These are phyloP conservation scores for Pelobates cultripes DNA, from an alignment of 2,797 vertebrate species.

Conservation along the genomic window DNA sequence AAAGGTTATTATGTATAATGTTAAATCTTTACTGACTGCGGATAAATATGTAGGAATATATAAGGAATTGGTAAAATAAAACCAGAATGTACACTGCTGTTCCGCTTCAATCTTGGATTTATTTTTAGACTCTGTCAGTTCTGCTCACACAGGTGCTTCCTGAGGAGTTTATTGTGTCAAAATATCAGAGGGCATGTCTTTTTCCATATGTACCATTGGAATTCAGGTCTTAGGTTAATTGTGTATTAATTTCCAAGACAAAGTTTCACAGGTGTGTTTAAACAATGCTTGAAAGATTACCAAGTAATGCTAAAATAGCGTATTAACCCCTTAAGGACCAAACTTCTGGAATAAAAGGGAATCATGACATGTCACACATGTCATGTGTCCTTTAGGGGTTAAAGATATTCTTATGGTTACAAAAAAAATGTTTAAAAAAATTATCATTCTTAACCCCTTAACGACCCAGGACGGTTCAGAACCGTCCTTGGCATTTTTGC, in stretches of 20 bases:
- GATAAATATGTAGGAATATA: background rate
- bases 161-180: slow-evolving; percentile 16
- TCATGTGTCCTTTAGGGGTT: too few relatives aligned
- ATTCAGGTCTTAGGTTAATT: slow-evolving; percentile 26
- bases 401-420: too few relatives aligned
- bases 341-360: too few relatives aligned
- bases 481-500: too few relatives aligned
- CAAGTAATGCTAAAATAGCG: slow-evolving; percentile 48
- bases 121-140: background rate
- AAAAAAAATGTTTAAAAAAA: too few relatives aligned
- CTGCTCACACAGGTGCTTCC: slow-evolving; percentile 19
- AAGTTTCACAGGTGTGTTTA: slow-evolving; percentile 27
- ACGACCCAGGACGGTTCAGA: too few relatives aligned
- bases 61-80: background rate
- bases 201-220: slow-evolving; percentile 24
- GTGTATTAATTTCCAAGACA: slow-evolving; percentile 1
- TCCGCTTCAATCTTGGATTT: background rate
- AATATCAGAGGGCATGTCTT: background rate
- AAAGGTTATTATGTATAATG: too few relatives aligned
- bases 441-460: too few relatives aligned
- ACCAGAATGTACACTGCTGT: background rate
- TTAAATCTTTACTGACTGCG: background rate
- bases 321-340: too few relatives aligned
- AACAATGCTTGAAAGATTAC: slow-evolving; percentile 49
- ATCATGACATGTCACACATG: too few relatives aligned